A percentile compares a stretch with the other conserved stretches of the same genome.
phyloP scores from a whole-genome alignment of 2,797 vertebrate genomes.

The Orientallactaga sibirica region DNA sequence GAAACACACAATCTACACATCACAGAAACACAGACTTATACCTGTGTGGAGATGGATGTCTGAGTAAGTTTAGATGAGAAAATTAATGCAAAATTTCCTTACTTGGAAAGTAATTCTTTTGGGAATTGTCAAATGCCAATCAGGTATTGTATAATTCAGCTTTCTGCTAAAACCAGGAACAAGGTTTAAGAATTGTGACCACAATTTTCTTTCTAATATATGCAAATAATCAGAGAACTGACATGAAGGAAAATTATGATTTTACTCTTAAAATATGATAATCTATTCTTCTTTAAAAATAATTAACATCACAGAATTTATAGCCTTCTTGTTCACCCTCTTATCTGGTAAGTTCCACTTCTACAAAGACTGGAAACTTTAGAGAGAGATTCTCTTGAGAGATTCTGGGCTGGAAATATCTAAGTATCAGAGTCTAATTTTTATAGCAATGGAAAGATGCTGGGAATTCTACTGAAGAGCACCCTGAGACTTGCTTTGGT shows the following conservation, averaged over 20 bases:
- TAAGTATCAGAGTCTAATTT: constrained; percentile 37
- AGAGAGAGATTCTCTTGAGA: constrained; percentile 44
- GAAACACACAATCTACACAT: constrained; percentile 50
- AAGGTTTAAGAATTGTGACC: constrained; percentile 23
- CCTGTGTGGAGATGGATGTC: neutral
- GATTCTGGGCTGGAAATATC: constrained; percentile 31
- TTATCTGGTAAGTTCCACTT: constrained; percentile 61
- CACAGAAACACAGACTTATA: neutral
- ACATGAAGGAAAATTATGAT: constrained; percentile 62
- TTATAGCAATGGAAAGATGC: constrained; percentile 52
- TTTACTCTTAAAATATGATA: constrained; percentile 78
- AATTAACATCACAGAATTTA: constrained; percentile 64
- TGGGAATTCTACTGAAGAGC: neutral
- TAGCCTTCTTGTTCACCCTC: constrained; percentile 48
- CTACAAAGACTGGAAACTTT: neutral
- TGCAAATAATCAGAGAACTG: constrained; percentile 60
- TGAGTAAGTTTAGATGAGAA: constrained; percentile 46
- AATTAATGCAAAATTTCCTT: constrained; percentile 58
- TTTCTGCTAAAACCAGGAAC: constrained; percentile 28
- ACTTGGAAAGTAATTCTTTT: constrained; percentile 58
- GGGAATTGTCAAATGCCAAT: constrained; percentile 61
- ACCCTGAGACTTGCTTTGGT: constrained; percentile 11
- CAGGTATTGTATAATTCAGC: constrained; percentile 60
- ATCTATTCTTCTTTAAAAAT: constrained; percentile 75
- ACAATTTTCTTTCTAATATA: constrained; percentile 53